Base-by-base conservation (phyloP, 23 tunicate species). In the Styela plicata region DNA sequence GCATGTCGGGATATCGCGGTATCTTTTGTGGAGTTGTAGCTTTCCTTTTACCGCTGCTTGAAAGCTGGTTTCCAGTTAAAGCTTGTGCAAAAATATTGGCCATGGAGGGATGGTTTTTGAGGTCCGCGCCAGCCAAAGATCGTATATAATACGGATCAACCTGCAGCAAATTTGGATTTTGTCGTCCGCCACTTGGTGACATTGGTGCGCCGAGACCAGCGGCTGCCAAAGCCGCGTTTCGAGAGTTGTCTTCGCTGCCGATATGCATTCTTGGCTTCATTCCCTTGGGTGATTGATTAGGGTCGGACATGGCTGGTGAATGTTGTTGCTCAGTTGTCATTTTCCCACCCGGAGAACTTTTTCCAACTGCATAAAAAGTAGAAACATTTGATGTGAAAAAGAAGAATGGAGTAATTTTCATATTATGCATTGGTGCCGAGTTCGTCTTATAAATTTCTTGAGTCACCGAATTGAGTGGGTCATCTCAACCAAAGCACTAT, bases 1-100 rank as follows among this genome's bases (percentile, higher is more conserved):
- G 52, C 34, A 53, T 26, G 19, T 91, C 87, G 52, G 70, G 79
- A 71, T 74, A 83, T 19, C 98, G 86, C 10, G 94, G 87, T 36
- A 82, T 79, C 64, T 93, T 93, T 63, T 88, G 93, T 69, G 98
- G 98, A 84, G 74, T 88, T 24, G 93, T 69, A 10, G 89, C 89
- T 36, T 93, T 93, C 65, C 98, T 65, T 67, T 91, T 91, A 53
- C 97, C 90, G 83, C 97, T 87, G 57, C 91, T 87, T 52, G 81
- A 26, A 22, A 76, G 32, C 0, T 53, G 63, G 26, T 0, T 44
- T 52, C 17, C 24, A 21, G 24, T 17, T 19, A 76, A 16, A 19
- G 81, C 81, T 7, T 76, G 81, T 18, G 81, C 64, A 2, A 76
- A 76, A 23, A 76, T 76, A 57, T 57, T 76, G 17, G 81, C 65